These are phyloP conservation scores for Radopholus similis DNA, from an alignment of 1,140 invertebrate genomes.

Conservation along the genomic window DNA sequence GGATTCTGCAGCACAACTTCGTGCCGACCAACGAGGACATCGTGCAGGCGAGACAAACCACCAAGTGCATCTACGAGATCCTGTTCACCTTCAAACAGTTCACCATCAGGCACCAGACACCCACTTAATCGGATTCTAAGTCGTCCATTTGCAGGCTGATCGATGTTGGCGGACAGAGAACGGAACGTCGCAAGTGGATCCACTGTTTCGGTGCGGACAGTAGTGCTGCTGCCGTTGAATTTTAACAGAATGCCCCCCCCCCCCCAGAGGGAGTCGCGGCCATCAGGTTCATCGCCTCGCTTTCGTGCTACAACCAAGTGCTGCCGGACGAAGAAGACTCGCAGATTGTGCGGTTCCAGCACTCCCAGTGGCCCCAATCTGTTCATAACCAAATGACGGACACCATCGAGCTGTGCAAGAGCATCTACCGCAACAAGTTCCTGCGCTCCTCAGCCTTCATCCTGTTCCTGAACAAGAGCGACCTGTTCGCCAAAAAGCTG, in stretches of 20 bases:
- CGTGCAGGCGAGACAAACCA: constrained; percentile 13
- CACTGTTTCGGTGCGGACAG: neutral
- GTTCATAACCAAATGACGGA: constrained; percentile 13
- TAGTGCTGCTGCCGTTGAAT: constrained; percentile 72
- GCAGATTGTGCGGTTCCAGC: neutral
- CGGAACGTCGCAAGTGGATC: constrained; percentile 5
- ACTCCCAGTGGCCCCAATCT: too few relatives aligned
- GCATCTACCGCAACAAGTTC: constrained; percentile 15
- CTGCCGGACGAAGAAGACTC: constrained; percentile 5
- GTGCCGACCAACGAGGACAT: constrained; percentile 8
- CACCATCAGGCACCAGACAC: constrained; percentile 17
- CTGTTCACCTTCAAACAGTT: constrained; percentile 14
- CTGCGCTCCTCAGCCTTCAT: constrained; percentile 4
- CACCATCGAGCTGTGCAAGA: constrained; percentile 10
- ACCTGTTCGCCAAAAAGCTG: neutral
- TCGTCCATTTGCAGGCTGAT: constrained; percentile 18
- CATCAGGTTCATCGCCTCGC: constrained; percentile 14
- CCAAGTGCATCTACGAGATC: constrained; percentile 20
- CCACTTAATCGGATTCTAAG: too few relatives aligned
- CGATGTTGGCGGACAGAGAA: constrained; percentile 15
- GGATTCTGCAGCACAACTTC: constrained; percentile 7
- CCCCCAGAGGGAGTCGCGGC: constrained; percentile 10
- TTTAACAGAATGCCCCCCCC: neutral
- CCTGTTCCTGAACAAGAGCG: too few relatives aligned
- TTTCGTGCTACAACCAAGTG: constrained; percentile 14